Evolutionary conservation across 2,113 vertebrate species (phyloP), one percentile per base, ranked within the genome.

Genomic region (Struthio camelus): DNA sequence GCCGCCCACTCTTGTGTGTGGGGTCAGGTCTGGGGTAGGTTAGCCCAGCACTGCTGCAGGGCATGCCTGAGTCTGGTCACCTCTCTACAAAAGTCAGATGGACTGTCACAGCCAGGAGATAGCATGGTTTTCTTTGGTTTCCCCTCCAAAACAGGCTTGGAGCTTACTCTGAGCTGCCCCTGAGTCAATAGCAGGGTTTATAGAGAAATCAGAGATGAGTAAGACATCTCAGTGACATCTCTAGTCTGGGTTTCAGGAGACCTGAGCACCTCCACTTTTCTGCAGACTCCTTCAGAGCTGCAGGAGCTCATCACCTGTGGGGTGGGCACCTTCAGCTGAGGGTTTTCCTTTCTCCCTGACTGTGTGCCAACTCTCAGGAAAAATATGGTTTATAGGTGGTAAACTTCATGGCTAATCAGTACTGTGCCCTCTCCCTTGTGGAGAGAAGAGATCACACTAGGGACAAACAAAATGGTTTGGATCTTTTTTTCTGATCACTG

Each of bases 391-490:
- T 78, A 22, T 30, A 34, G n/a, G 32, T 79, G 13, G 13, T 7
- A 7, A 72, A 32, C 11, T 85, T 89, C 9, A 8, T 61, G 61
- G 51, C 20, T 18, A 53, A 58, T 18, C 42, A 14, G 15, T 82
- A 32, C 20, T 56, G 7, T 76, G 50, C 38, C 40, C 56, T 19
- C n/a, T 62, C 71, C 36, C 62, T 87, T 61, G 2, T 50, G 40
- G 48, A 15, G 38, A 42, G 6, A 80, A 79, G 32, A 40, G 9
- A n/a, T 85, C 73, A 65, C 6, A 34, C 42, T 2, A 76, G 32
- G 19, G 24, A 64, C 0, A 0, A 59, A 13, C 19, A 81, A 67
- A 92, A 86, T 18, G 0, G 42, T 71, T 56, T 7, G 1, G 59
- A 67, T 13, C 16, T 34, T 36, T 48, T 30, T 76, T 91, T 42